These are phyloP conservation scores for Drosophila setosimentum DNA, from an alignment of 2,888 invertebrate genomes.

Conservation along the genomic window DNA sequence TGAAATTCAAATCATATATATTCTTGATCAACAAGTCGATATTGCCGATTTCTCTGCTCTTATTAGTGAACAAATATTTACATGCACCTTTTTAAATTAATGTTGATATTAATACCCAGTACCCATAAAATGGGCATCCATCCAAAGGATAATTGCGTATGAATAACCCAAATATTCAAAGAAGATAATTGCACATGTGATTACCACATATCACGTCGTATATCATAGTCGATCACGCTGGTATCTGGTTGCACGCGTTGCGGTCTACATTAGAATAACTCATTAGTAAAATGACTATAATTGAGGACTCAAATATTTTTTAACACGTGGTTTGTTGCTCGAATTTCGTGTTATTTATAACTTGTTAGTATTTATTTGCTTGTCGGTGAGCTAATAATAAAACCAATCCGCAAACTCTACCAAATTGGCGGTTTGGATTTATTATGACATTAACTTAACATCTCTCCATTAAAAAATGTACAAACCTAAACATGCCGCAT, in stretches of 20 bases:
- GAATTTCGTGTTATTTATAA: constrained; percentile 23
- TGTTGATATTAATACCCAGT: neutral
- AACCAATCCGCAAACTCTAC: neutral
- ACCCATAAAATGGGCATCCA: neutral
- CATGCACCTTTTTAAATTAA: neutral
- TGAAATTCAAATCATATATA: neutral
- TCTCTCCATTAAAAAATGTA: neutral
- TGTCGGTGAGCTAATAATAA: neutral
- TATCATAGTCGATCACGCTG: neutral
- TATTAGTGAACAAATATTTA: neutral
- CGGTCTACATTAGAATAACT: constrained; percentile 30
- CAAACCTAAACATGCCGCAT: neutral
- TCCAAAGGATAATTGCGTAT: neutral
- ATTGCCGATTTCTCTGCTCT: neutral
- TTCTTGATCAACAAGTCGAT: too few relatives aligned
- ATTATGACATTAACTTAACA: neutral
- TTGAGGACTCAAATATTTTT: constrained; percentile 50
- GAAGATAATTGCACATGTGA: neutral
- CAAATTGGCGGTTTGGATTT: neutral
- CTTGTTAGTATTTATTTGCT: constrained; percentile 15
- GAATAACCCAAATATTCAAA: neutral
- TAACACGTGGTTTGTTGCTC: constrained; percentile 27
- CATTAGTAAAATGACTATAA: constrained; percentile 49
- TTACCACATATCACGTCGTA: constrained; percentile 1
- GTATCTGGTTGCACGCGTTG: constrained; percentile 33